A percentile compares a stretch with the other conserved stretches of the same genome.
phyloP scores from a whole-genome alignment of 2,797 vertebrate genomes.

The Oophaga sylvatica region DNA sequence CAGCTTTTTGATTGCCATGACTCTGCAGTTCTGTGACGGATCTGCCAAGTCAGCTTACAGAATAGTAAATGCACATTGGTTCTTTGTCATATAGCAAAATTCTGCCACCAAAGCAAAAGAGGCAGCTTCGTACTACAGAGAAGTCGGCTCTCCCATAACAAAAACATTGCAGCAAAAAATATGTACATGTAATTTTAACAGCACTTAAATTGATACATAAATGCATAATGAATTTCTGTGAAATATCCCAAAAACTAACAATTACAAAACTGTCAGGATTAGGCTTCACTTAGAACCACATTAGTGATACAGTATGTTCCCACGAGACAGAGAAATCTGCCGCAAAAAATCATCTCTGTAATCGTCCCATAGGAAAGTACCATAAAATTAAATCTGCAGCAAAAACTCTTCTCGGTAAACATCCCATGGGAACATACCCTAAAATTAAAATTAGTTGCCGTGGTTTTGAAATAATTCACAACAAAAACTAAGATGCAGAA shows the following conservation, averaged over 20 bases:
- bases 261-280: too few relatives aligned
- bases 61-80: not conserved
- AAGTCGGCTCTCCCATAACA: not conserved
- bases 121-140: not conserved
- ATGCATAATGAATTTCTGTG: not conserved
- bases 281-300: too few relatives aligned
- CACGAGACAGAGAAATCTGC: too few relatives aligned
- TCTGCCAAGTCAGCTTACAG: not conserved
- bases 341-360: too few relatives aligned
- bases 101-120: slow-evolving; percentile 7
- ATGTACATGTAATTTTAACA: not conserved
- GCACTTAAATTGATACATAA: not conserved
- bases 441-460: too few relatives aligned
- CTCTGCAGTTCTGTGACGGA: slow-evolving; percentile 11
- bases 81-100: not conserved
- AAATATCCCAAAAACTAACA: not conserved
- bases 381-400: too few relatives aligned
- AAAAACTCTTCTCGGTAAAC: too few relatives aligned
- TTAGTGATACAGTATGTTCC: too few relatives aligned
- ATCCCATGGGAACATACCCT: too few relatives aligned
- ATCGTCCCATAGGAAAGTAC: too few relatives aligned
- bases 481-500: too few relatives aligned
- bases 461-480: too few relatives aligned
- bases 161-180: not conserved
- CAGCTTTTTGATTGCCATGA: not conserved